Evolutionary conservation across 2,113 vertebrate genomes (phyloP).

Genomic region (Chrysemys picta): DNA sequence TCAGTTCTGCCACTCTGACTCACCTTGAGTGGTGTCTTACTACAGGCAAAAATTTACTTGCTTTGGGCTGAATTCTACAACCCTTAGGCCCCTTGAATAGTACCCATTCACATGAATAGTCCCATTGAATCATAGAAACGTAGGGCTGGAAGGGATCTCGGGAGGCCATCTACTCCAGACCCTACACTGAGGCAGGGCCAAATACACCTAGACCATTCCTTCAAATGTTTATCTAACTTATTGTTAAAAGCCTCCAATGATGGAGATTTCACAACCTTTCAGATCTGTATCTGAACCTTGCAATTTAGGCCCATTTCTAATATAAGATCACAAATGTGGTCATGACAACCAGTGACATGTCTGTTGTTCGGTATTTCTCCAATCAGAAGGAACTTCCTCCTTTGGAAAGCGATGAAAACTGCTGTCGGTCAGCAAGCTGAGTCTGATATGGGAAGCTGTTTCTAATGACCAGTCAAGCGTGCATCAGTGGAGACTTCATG

Average conservation of each 20-base stretch:
- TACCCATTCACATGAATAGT: accelerated
- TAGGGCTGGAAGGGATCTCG: background rate
- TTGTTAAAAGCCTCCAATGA: background rate
- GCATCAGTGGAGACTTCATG: accelerated
- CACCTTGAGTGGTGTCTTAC: background rate
- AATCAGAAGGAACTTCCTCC: background rate
- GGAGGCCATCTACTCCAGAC: background rate
- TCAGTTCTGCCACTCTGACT: accelerated
- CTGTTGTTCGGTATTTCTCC: background rate
- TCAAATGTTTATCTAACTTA: background rate
- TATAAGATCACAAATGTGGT: accelerated
- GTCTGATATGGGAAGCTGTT: background rate
- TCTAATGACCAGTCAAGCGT: background rate
- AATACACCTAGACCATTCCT: background rate
- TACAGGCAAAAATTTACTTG: background rate
- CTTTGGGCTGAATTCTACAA: background rate
- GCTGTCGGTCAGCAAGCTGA: background rate
- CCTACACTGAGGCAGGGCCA: no score
- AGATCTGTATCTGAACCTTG: accelerated
- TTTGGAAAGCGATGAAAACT: background rate
- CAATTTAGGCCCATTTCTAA: accelerated
- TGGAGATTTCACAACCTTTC: background rate
- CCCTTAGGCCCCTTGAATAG: background rate
- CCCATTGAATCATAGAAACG: background rate
- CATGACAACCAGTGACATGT: accelerated